These are phyloP conservation scores for Chiridota heheva DNA, from an alignment of 35 echinoderm and acorn worm genomes.

Conservation along the genomic window DNA sequence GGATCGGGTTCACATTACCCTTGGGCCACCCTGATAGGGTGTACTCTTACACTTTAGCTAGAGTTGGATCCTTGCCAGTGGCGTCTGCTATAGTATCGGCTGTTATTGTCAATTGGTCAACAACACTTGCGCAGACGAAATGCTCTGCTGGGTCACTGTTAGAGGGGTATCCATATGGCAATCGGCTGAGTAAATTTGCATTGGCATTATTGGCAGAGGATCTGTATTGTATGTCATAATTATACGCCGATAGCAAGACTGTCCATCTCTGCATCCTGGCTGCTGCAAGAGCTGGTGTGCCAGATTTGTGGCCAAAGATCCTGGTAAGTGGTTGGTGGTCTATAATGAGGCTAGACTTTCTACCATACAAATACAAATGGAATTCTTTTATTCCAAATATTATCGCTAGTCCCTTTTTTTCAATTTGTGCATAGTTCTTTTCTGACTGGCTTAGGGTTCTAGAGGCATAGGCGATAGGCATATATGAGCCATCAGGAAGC, in stretches of 20 bases:
- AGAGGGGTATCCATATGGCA: neutral
- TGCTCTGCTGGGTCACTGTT: neutral
- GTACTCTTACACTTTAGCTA: conserved; percentile 23
- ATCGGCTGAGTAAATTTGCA: conserved; percentile 2
- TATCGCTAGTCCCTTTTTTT: neutral
- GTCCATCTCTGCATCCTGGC: too few species aligned
- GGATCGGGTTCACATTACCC: neutral
- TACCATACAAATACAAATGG: conserved; percentile 28
- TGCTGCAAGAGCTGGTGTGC: conserved; percentile 24
- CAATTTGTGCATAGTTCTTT: conserved; percentile 23
- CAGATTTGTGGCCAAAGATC: conserved; percentile 8
- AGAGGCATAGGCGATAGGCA: too few species aligned
- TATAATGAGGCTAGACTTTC: conserved; percentile 1
- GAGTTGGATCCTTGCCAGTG: neutral
- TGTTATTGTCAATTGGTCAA: neutral
- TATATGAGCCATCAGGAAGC: too few species aligned
- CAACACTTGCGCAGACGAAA: too few species aligned
- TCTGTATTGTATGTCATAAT: conserved; percentile 12
- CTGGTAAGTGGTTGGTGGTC: conserved; percentile 36
- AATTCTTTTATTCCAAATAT: conserved; percentile 26
- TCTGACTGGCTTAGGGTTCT: neutral
- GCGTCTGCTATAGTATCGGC: neutral
- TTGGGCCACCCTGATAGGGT: conserved; percentile 17
- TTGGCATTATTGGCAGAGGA: conserved; percentile 15
- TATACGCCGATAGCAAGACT: conserved; percentile 11